phyloP scores from a whole-genome alignment of 2,113 vertebrate species.

The Entelurus aequoreus region DNA sequence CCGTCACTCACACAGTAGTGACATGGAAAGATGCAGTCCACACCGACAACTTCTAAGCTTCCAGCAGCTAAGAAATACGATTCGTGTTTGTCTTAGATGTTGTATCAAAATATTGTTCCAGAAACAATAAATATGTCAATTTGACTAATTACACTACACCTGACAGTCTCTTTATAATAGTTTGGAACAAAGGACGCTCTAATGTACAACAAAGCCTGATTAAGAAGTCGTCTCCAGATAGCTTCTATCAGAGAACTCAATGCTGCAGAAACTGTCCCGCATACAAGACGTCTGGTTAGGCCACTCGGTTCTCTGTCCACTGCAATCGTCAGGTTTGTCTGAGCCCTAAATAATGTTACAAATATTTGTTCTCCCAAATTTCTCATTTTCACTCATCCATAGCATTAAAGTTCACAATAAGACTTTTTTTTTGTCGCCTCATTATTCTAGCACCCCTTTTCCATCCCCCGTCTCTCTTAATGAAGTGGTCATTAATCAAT shows the following conservation, averaged over 20 bases:
- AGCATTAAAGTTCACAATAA: constrained; percentile 22
- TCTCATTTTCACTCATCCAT: constrained; percentile 22
- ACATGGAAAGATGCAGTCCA: too few relatives aligned
- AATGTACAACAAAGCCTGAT: constrained; percentile 1
- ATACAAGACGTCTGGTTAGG: too few relatives aligned
- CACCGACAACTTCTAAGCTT: too few relatives aligned
- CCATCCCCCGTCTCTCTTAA: constrained; percentile 13
- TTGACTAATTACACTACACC: too few relatives aligned
- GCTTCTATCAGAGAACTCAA: too few relatives aligned
- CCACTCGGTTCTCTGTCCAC: too few relatives aligned
- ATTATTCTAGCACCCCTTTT: constrained; percentile 16
- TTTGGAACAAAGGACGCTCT: not conserved
- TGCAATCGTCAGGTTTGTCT: too few relatives aligned
- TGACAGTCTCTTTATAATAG: too few relatives aligned
- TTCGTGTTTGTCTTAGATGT: too few relatives aligned
- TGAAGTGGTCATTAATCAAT: constrained; percentile 37
- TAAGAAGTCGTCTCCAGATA: not conserved
- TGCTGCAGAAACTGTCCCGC: too few relatives aligned
- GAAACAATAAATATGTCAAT: constrained; percentile 1
- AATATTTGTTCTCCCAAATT: constrained; percentile 26
- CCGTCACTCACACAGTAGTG: too few relatives aligned
- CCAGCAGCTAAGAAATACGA: too few relatives aligned
- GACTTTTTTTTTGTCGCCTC: constrained; percentile 10
- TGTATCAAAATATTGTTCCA: not conserved
- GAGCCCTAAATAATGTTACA: constrained; percentile 22